Base-by-base conservation (phyloP, 92 coral and sea anemone species). In the Parazoanthus darwini region DNA sequence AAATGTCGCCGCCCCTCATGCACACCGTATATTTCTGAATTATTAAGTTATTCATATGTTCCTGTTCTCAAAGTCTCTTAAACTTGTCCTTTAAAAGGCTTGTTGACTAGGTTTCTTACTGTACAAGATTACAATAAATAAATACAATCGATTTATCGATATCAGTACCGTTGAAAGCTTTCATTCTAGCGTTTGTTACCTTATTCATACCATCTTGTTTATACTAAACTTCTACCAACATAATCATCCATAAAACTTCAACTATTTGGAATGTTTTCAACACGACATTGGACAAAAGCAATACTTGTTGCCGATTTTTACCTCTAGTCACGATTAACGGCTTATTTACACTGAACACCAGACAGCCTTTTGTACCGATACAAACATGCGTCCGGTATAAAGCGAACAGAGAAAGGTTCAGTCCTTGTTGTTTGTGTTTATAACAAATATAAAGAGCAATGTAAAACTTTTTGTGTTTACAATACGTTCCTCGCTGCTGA, bases 91-190 rank as follows among this genome's bases (percentile, higher is more conserved):
- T 46, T 71, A 36, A 16, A 15, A 84, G 70, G 66, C 59, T 26
- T 72, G 63, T 25, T 10, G 51, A 76, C 80, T 76, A 76, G 77
- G 79, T 72, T 48, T 71, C 78, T 84, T 63, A n/a, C 68, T 84
- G 44, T 71, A 72, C 67, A 70, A 84, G 66, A 70, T 84, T 70
- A 70, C 85, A 36, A 50, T 9, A 46, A 26, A 79, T 79, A 71
- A 51, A 84, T n/a, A 70, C 23, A 71, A 84, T 84, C 87, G 87
- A 84, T 71, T 84, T 84, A 84, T 84, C 48, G 43, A 70, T 84
- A 84, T 84, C 79, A 14, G n/a, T 38, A 58, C 29, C 66, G 20
- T 18, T 81, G 54, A 63, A 36, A 23, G 25, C 58, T 63, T 33
- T 20, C 33, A 33, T 42, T 59, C 66, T 59, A 54, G 16, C 36